Evolutionary conservation across 2,113 vertebrate species (phyloP), one percentile per base, ranked within the genome.

Genomic region (Pachycephala philippinensis): DNA sequence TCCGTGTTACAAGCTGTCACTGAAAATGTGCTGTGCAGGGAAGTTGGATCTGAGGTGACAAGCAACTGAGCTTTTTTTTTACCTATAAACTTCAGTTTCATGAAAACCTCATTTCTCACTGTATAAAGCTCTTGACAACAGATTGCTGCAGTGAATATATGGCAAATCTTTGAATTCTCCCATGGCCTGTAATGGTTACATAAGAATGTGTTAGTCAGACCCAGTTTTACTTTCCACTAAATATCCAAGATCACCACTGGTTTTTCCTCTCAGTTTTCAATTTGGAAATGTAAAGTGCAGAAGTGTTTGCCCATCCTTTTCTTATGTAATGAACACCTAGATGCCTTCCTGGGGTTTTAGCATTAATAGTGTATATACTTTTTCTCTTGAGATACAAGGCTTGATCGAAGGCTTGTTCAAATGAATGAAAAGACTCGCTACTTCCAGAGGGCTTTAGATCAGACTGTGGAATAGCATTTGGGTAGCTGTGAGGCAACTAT

Each of bases 11-110:
- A 95, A 81, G 74, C 92, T 96, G 93, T 91, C 95, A 96, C 50
- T 70, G 47, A 88, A 95, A 93, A 95, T 42, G 49, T 66, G 82
- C 66, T 39, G 40, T 70, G 37, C 70, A 60, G 77, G 49, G 42
- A 93, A 96, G 77, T 52, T 81, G 88, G 40, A 95, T 57, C 50
- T 60, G 72, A 96, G 84, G 77, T 93, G 91, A 95, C 83, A 95
- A 77, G 63, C 5, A 82, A 64, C 39, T 28, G 64, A 84, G 84
- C 6, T 54, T 49, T 47, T 77, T 54, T 86, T 72, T 63, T 54
- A 65, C 74, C 63, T 59, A 79, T 53, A 79, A 92, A 68, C 35
- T 72, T 64, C 3, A 9, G 27, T 72, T 89, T 68, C 56, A 72
- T 26, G 53, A 74, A 87, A 94, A 79, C 39, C 77, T 78, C 20